Conservation (phyloP, 1,140 invertebrate species). For the Antheraea pernyi region DNA sequence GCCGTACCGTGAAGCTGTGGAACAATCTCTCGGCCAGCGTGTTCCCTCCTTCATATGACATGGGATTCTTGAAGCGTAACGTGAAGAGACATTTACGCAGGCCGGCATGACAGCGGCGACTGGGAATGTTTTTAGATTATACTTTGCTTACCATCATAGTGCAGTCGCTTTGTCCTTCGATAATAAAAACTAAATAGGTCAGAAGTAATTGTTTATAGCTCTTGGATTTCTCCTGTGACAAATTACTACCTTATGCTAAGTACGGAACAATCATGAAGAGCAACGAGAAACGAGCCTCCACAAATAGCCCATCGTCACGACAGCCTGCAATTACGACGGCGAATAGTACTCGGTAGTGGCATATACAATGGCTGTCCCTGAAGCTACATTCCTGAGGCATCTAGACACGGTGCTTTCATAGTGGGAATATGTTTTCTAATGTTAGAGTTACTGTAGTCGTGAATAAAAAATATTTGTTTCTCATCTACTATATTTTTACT, state of each 20-base stretch:
- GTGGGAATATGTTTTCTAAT: not conserved
- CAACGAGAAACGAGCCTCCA: not conserved
- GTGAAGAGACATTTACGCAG: too few species aligned
- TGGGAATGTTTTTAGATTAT: too few species aligned
- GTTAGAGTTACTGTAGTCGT: not conserved
- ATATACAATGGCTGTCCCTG: not conserved
- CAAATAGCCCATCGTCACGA: not conserved
- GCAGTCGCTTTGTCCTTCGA: too few species aligned
- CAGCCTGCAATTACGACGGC: not conserved
- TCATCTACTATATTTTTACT: too few species aligned
- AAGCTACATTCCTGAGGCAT: not conserved
- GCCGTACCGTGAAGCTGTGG: too few species aligned
- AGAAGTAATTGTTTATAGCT: not conserved
- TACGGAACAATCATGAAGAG: not conserved
- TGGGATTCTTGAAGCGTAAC: too few species aligned
- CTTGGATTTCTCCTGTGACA: not conserved
- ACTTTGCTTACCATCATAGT: too few species aligned
- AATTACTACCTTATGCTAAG: not conserved
- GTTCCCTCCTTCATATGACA: too few species aligned
- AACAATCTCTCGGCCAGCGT: too few species aligned
- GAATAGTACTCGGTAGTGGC: not conserved
- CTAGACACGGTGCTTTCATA: too few species aligned
- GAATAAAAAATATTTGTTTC: not conserved
- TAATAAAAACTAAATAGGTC: too few species aligned
- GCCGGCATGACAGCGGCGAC: too few species aligned